Evolutionary conservation across 2,113 vertebrate species (phyloP), one percentile per base, ranked within the genome.

Genomic region (Prunella fulvescens): DNA sequence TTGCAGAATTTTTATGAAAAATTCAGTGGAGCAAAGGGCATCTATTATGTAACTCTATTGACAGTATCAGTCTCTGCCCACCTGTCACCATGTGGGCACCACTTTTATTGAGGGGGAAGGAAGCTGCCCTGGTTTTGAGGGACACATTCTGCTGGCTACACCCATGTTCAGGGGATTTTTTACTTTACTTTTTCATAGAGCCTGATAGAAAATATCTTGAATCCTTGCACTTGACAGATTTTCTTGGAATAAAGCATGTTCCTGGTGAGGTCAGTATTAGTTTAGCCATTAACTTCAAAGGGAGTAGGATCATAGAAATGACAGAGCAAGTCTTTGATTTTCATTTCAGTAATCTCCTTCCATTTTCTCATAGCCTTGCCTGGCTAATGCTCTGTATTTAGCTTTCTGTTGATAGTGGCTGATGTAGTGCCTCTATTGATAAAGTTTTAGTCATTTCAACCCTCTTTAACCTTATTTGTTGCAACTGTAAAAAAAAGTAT

Each of bases 241-340:
- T 93, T 81, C 88, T 53, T 86, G 76, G 87, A 95, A 95, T 88
- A 88, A 94, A 93, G 69, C 71, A 8, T 86, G 90, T 81, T 96
- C 93, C 72, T 83, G 76, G 65, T 93, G 85, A 96, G 93, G 92
- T 96, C 96, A 95, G 90, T 92, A 90, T 94, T 95, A 95, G 82
- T 96, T 95, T 96, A 94, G 79, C 95, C 93, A 88, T 97, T 97
- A 96, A 96, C 92, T 96, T 96, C 95, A 97, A 95, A 96, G 92
- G 81, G 48, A 93, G 35, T 45, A 53, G 88, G 95, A 95, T 94
- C 88, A 93, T 0, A 86, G 93, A 86, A 95, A 88, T 96, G 93
- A 95, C 95, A 95, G 92, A 92, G 88, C 86, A 86, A 94, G 90
- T 73, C 94, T 97, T 96, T 95, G 94, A 96, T 95, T 95, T 95